These are phyloP conservation scores for Heliocidaris erythrogramma DNA, from an alignment of 35 echinoderm and acorn worm genomes.

Conservation along the genomic window DNA sequence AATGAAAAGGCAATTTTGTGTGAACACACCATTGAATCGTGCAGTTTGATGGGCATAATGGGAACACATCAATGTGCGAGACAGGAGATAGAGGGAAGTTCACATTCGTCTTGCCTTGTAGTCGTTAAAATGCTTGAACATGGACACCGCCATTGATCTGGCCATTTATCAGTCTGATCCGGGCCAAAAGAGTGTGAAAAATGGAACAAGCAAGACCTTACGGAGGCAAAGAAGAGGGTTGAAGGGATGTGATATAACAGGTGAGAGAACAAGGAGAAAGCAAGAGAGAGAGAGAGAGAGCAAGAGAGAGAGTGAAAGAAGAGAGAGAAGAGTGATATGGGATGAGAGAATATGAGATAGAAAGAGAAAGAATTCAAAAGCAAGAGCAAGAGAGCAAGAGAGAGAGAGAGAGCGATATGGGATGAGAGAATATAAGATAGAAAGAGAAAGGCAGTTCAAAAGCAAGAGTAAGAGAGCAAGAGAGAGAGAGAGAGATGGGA, in stretches of 20 bases:
- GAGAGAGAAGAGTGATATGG: background rate
- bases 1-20: conserved; percentile 2
- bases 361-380: background rate
- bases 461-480: no score
- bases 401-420: no score
- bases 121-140: conserved; percentile 56
- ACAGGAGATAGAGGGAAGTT: conserved; percentile 14
- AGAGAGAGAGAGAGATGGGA: no score
- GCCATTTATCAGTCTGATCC: conserved; percentile 29
- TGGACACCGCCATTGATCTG: conserved; percentile 42
- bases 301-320: background rate
- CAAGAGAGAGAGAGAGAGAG: background rate
- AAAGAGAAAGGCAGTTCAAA: no score
- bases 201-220: background rate
- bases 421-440: no score
- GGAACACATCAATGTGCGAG: conserved; percentile 29
- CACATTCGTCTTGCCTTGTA: conserved; percentile 47
- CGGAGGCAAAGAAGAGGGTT: background rate
- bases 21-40: conserved; percentile 36
- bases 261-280: background rate
- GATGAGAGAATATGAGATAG: background rate
- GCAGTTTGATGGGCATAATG: conserved; percentile 39
- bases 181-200: background rate
- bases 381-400: background rate
- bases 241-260: background rate